phyloP scores from a whole-genome alignment of 2,888 invertebrate species.

The Dryadula phaetusa region DNA sequence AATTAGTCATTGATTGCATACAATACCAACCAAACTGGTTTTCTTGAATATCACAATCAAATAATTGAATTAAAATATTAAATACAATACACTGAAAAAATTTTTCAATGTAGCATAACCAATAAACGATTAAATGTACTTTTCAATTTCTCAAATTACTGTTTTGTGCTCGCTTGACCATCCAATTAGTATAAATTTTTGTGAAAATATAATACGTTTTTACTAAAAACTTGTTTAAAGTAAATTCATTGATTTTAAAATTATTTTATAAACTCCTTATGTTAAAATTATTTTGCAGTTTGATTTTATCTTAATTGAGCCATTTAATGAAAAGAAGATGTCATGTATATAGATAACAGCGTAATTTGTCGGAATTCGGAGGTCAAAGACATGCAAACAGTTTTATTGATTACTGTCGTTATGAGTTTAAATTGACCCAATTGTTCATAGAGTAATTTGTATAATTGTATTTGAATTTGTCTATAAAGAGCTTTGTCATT shows the following conservation, averaged over 20 bases:
- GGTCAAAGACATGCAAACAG: slow-evolving; percentile 66
- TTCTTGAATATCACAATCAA: neutral
- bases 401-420: slow-evolving; percentile 59
- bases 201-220: neutral
- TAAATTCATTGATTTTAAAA: neutral
- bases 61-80: neutral
- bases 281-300: neutral
- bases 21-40: too few relatives aligned
- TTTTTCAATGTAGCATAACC: slow-evolving; percentile 5
- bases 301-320: slow-evolving; percentile 13
- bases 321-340: slow-evolving; percentile 18
- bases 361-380: slow-evolving; percentile 39
- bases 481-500: slow-evolving; percentile 30
- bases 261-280: neutral
- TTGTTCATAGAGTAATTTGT: slow-evolving; percentile 50
- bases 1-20: too few relatives aligned
- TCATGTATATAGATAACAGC: slow-evolving; percentile 11
- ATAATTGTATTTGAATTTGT: slow-evolving; percentile 45
- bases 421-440: slow-evolving; percentile 52
- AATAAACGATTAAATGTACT: neutral
- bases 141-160: neutral
- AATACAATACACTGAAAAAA: too few relatives aligned
- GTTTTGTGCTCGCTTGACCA: neutral
- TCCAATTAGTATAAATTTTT: neutral
- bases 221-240: slow-evolving; percentile 8